Conservation (phyloP, 2,113 vertebrate genomes). For the Lepisosteus oculatus region DNA sequence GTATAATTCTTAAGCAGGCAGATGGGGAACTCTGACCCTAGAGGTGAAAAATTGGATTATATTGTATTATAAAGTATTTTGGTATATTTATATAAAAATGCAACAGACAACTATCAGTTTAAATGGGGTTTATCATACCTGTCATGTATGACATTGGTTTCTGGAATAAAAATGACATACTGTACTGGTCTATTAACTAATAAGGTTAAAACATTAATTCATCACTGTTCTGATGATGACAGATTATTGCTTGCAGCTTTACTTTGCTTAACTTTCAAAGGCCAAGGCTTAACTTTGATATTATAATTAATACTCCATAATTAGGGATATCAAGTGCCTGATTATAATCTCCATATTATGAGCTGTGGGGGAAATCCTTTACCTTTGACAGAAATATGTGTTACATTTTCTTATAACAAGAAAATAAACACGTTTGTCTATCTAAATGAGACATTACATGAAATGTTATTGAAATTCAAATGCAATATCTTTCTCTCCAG, state of each 20-base stretch:
- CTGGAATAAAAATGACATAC: slow-evolving; percentile 48
- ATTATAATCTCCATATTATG: slow-evolving; percentile 43
- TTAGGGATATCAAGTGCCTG: slow-evolving; percentile 36
- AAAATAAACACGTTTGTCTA: slow-evolving; percentile 36
- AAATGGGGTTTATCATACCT: slow-evolving; percentile 43
- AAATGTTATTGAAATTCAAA: slow-evolving; percentile 13
- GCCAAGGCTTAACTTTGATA: slow-evolving; percentile 39
- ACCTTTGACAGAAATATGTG: slow-evolving; percentile 45
- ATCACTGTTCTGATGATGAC: slow-evolving; percentile 44
- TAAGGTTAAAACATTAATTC: slow-evolving; percentile 54
- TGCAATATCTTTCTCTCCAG: slow-evolving; percentile 16
- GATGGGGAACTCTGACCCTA: too few species aligned
- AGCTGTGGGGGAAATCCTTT: slow-evolving; percentile 42
- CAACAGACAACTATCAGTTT: slow-evolving; percentile 41
- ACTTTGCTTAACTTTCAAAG: slow-evolving; percentile 46
- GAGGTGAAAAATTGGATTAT: too few species aligned
- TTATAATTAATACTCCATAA: slow-evolving; percentile 50
- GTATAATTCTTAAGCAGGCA: too few species aligned
- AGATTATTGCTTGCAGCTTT: slow-evolving; percentile 55
- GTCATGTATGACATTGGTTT: slow-evolving; percentile 60
- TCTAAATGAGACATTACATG: slow-evolving; percentile 34
- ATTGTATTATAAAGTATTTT: too few species aligned
- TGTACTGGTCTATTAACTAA: slow-evolving; percentile 52
- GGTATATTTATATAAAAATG: too few species aligned
- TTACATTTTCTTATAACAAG: slow-evolving; percentile 44